A percentile compares a stretch with the other conserved stretches of the same genome.
These are phyloP conservation scores for Odobenus rosmarus DNA, from an alignment of 2,113 vertebrate species.

Conservation along the genomic window DNA sequence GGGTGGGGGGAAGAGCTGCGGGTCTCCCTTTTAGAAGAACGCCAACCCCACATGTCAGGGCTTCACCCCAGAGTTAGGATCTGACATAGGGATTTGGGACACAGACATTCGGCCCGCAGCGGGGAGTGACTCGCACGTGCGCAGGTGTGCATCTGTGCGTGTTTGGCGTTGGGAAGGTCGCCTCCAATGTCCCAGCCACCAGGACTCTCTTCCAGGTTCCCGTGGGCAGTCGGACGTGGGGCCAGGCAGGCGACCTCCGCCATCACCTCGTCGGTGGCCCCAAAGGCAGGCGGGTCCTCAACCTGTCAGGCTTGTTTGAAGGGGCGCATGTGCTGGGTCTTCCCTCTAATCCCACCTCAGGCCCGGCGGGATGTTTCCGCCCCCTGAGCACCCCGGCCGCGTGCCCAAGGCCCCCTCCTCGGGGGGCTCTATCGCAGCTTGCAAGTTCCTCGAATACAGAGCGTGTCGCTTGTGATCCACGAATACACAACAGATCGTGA, in stretches of 20 bases:
- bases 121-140: too few species aligned
- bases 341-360: not conserved
- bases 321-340: too few species aligned
- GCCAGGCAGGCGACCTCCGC: not conserved
- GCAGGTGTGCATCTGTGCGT: rapidly evolving
- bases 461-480: not conserved
- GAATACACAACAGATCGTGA: too few species aligned
- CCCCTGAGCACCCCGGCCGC: not conserved
- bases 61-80: not conserved
- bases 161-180: not conserved
- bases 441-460: not conserved
- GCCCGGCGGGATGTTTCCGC: not conserved
- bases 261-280: not conserved
- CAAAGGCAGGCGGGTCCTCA: not conserved
- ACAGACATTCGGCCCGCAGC: not conserved
- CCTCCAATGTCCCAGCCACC: not conserved
- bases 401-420: rapidly evolving
- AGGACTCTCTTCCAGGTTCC: not conserved
- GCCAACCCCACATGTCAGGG: not conserved
- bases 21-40: not conserved
- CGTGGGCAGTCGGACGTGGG: rapidly evolving
- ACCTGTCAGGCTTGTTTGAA: not conserved
- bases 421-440: not conserved
- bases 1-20: not conserved
- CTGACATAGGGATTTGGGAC: not conserved